Evolutionary conservation across 2,888 invertebrate genomes (phyloP).

Genomic region (Muschampia plurimacula): DNA sequence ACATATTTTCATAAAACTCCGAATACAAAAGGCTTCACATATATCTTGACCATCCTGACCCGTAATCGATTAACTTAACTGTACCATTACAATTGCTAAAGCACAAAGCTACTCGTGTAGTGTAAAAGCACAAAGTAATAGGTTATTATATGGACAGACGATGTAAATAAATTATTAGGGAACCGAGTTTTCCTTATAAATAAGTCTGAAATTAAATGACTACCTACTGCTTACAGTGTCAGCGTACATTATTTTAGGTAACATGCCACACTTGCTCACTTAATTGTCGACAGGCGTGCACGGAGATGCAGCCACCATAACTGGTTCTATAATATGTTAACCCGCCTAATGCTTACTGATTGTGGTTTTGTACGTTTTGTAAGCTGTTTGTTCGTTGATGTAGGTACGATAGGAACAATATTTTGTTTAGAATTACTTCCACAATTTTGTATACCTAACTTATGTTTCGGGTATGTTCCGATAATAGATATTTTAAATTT

Average conservation of each 20-base stretch:
- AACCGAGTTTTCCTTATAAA: neutral
- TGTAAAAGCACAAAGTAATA: neutral
- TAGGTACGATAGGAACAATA: neutral
- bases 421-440: no score
- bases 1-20: no score
- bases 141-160: neutral
- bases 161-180: neutral
- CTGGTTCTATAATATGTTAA: slow-evolving; percentile 7
- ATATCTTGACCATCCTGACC: no score
- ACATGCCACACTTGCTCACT: slow-evolving; percentile 1
- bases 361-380: neutral
- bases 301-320: slow-evolving; percentile 14
- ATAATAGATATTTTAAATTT: no score
- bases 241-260: neutral
- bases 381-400: neutral
- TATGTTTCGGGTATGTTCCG: no score
- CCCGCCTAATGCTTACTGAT: neutral
- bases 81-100: neutral
- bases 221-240: neutral
- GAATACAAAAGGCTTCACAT: no score
- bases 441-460: no score
- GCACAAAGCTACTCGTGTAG: neutral
- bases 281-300: slow-evolving; percentile 19
- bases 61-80: no score
- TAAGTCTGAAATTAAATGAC: neutral